Conservation (phyloP, 2,797 vertebrate species). For the Sebastes taczanowskii region DNA sequence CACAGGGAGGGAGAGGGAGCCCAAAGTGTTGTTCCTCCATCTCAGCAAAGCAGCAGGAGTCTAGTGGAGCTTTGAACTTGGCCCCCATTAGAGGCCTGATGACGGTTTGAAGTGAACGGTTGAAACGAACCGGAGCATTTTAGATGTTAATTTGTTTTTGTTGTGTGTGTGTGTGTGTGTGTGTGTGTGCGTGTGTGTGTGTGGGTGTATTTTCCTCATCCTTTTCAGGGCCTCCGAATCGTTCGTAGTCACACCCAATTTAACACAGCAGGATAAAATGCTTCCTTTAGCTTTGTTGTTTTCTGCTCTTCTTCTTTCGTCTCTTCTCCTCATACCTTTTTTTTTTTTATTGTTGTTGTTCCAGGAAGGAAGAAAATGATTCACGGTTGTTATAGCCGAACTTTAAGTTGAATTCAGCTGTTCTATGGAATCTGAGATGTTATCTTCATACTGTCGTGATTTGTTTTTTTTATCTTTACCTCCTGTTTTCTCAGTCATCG, state of each 20-base stretch:
- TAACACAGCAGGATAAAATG: slow-evolving; percentile 84
- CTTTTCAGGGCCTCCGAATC: slow-evolving; percentile 85
- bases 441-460: slow-evolving; percentile 28
- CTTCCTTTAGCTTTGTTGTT: slow-evolving; percentile 71
- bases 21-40: slow-evolving; percentile 84
- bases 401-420: slow-evolving; percentile 33
- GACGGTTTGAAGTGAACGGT: slow-evolving; percentile 89
- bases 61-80: slow-evolving; percentile 92
- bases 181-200: slow-evolving; percentile 66
- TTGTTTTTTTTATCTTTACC: slow-evolving; percentile 14
- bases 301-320: slow-evolving; percentile 44
- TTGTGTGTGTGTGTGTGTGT: slow-evolving; percentile 50
- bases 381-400: slow-evolving; percentile 35
- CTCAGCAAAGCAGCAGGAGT: slow-evolving; percentile 89
- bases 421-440: slow-evolving; percentile 35
- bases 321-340: slow-evolving; percentile 31
- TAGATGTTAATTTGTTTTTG: slow-evolving; percentile 95
- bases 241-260: slow-evolving; percentile 92
- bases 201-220: slow-evolving; percentile 62
- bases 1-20: slow-evolving; percentile 73
- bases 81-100: slow-evolving; percentile 93
- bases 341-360: neutral
- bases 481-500: slow-evolving; percentile 25
- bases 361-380: slow-evolving; percentile 24
- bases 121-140: slow-evolving; percentile 88